Conservation (phyloP, 2,113 vertebrate species). For the Grantiella picta region DNA sequence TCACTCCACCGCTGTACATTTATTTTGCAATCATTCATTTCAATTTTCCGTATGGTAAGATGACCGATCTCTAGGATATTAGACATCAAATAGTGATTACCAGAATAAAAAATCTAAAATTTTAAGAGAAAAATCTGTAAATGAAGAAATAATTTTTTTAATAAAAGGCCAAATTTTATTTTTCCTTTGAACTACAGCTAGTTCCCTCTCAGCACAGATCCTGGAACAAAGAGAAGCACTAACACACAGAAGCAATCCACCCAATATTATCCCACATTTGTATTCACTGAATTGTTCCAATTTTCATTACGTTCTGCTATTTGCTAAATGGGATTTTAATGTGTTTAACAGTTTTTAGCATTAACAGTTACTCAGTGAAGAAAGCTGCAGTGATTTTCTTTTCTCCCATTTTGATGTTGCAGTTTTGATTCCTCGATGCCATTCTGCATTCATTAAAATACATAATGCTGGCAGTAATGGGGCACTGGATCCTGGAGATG, state of each 20-base stretch:
- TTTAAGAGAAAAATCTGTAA: background rate
- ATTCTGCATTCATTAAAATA: conserved; percentile 69
- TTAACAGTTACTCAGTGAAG: conserved; percentile 63
- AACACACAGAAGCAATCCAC: conserved; percentile 40
- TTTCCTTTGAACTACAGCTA: conserved; percentile 52
- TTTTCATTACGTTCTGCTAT: conserved; percentile 74
- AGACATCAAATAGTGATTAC: background rate
- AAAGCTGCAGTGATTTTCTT: conserved; percentile 44
- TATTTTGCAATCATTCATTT: background rate
- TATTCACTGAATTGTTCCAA: conserved; percentile 66
- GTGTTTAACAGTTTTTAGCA: conserved; percentile 72
- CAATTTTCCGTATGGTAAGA: background rate
- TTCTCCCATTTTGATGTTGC: conserved; percentile 23
- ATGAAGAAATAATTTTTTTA: background rate
- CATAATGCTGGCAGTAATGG: conserved; percentile 61
- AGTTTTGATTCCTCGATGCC: conserved; percentile 60
- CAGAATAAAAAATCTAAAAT: background rate
- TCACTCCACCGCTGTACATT: background rate
- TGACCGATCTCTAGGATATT: background rate
- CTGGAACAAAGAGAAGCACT: conserved; percentile 57
- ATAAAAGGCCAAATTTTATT: conserved; percentile 31
- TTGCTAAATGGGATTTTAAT: conserved; percentile 80
- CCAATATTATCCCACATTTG: conserved; percentile 65
- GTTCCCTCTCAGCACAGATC: conserved; percentile 36
- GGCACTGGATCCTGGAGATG: conserved; percentile 36